Conservation (phyloP, 2,113 vertebrate species). For the Pogona vitticeps region DNA sequence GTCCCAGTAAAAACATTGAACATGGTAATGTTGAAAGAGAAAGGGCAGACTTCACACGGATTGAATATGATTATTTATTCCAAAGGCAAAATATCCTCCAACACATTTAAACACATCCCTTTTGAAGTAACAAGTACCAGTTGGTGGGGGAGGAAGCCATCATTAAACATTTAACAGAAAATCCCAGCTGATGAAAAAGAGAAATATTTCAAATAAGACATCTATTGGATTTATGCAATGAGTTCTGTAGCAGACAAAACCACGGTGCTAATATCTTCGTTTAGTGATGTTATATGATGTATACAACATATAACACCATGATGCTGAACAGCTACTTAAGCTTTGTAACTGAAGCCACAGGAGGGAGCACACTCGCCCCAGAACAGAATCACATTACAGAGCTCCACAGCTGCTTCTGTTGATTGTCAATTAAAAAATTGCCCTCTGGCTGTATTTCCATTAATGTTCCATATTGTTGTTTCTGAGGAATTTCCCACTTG, state of each 20-base stretch:
- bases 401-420: constrained; percentile 37
- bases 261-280: not conserved
- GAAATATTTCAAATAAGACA: not conserved
- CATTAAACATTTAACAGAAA: not conserved
- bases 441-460: constrained; percentile 33
- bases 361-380: constrained; percentile 32
- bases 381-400: constrained; percentile 43
- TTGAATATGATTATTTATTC: not conserved
- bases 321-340: constrained; percentile 30
- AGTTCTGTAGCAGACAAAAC: not conserved
- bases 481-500: constrained; percentile 36
- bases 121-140: not conserved
- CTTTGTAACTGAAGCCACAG: constrained; percentile 21
- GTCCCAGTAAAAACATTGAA: not conserved
- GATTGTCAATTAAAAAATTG: constrained; percentile 25
- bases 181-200: not conserved
- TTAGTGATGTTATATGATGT: not conserved
- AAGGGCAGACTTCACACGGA: not conserved
- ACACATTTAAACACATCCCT: not conserved
- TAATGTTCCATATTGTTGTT: constrained; percentile 15
- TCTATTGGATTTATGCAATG: not conserved
- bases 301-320: not conserved
- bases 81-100: not conserved
- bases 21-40: not conserved
- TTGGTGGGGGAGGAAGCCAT: not conserved